phyloP scores from a whole-genome alignment of 2,797 vertebrate genomes.

The Neopelma chrysocephalum region DNA sequence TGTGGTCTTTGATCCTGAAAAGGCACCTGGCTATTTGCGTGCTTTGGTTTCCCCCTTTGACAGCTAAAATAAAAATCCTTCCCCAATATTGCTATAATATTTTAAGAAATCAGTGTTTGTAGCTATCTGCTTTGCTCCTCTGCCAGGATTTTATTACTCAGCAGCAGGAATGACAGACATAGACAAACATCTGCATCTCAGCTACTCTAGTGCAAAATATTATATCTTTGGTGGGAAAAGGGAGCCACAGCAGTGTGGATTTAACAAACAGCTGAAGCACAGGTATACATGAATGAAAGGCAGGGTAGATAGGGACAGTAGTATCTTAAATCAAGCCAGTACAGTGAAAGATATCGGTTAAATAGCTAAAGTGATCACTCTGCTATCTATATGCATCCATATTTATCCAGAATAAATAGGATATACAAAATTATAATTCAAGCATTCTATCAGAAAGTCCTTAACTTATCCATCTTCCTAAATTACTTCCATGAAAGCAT shows the following conservation, averaged over 20 bases:
- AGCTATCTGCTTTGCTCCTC: neutral
- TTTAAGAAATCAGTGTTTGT: neutral
- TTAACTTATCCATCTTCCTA: neutral
- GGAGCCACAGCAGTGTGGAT: neutral
- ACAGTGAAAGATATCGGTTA: neutral
- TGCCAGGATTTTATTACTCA: neutral
- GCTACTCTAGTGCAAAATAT: neutral
- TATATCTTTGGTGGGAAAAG: neutral
- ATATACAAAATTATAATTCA: neutral
- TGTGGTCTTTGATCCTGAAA: neutral
- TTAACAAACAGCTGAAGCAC: neutral
- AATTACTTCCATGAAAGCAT: neutral
- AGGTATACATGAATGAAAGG: neutral
- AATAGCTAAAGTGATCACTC: neutral
- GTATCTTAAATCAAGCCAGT: neutral
- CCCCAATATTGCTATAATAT: neutral
- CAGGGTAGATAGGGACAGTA: neutral
- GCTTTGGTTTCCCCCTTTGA: neutral
- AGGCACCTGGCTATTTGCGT: neutral
- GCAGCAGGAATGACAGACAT: neutral
- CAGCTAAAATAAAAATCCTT: neutral
- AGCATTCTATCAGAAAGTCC: neutral
- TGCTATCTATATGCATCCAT: neutral
- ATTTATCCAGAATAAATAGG: neutral
- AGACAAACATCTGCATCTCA: neutral